Evolutionary conservation across 2,797 vertebrate genomes (phyloP), one percentile per base, ranked within the genome.

Genomic region (Odontamblyopus lacepedii): DNA sequence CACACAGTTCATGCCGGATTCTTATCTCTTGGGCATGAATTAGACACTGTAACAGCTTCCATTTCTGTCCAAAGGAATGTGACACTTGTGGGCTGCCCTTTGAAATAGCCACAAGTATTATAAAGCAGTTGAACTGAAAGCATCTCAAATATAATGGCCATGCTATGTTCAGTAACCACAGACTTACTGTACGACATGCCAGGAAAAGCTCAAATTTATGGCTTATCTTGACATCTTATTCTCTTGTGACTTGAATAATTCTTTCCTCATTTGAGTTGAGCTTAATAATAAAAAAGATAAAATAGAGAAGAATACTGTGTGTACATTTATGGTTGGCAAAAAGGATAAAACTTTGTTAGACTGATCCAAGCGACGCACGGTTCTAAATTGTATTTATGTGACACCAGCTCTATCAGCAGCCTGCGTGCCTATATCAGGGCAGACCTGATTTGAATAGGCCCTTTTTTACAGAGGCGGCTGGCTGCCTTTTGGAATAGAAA

Each of bases 401-500:
- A 84, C 87, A 86, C 68, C 74, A 74, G 81, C 77, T 86, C 83
- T 73, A 78, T 88, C 81, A 86, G 66, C 73, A 83, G 83, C 57
- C 57, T 60, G 73, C 83, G 71, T 77, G 89, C 88, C 84, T 87
- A 83, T 90, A 89, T 90, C 83, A 79, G 81, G 82, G 72, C n/a
- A 90, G 87, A 88, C 84, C 83, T 89, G 88, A 89, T 91, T 91
- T 91, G 85, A 91, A 91, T 85, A 85, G 85, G 78, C 81, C 73
- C 78, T 83, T 87, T 60, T 88, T 90, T 88, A 87, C 87, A 82
- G 84, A 86, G 70, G 81, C 89, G 78, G 82, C 57, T 38, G 61
- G 61, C 79, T 89, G 89, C 91, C 88, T 92, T 92, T 92, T 89
- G 92, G 92, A 93, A 92, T 91, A 91, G 89, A 93, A 94, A 93